phyloP scores from a whole-genome alignment of 2,888 invertebrate species.

The Atrina japonica region DNA sequence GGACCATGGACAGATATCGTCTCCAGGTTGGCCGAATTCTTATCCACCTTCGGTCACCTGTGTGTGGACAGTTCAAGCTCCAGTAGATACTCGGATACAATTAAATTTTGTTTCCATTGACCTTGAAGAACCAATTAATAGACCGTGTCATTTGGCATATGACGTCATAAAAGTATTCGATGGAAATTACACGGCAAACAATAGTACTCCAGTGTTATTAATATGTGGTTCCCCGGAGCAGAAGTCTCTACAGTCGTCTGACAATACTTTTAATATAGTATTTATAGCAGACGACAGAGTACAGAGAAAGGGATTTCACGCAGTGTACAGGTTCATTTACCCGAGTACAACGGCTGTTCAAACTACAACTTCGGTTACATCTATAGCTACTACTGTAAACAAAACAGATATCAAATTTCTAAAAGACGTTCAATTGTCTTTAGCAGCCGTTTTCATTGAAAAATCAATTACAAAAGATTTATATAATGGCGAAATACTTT shows the following conservation, averaged over 20 bases:
- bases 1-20: slow-evolving; percentile 74
- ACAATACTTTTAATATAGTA: slow-evolving; percentile 64
- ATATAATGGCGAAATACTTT: not conserved
- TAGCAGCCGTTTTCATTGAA: slow-evolving; percentile 38
- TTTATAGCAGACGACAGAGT: slow-evolving; percentile 72
- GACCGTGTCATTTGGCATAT: slow-evolving; percentile 64
- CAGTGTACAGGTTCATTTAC: slow-evolving; percentile 67
- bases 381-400: too few relatives aligned
- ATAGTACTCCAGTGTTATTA: slow-evolving; percentile 8
- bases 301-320: slow-evolving; percentile 74
- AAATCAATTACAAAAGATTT: not conserved
- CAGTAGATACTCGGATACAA: slow-evolving; percentile 57
- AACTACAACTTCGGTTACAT: slow-evolving; percentile 3
- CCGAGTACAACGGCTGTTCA: not conserved
- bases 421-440: slow-evolving; percentile 22
- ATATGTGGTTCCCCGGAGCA: slow-evolving; percentile 52
- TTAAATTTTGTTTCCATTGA: slow-evolving; percentile 70
- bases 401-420: not conserved
- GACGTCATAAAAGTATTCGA: slow-evolving; percentile 67
- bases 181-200: slow-evolving; percentile 45
- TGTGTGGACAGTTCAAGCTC: slow-evolving; percentile 71
- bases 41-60: slow-evolving; percentile 70
- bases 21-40: slow-evolving; percentile 74
- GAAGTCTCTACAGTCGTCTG: slow-evolving; percentile 55
- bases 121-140: slow-evolving; percentile 71